Conservation (phyloP, 1,140 invertebrate genomes). For the Mizuhopecten yessoensis region DNA sequence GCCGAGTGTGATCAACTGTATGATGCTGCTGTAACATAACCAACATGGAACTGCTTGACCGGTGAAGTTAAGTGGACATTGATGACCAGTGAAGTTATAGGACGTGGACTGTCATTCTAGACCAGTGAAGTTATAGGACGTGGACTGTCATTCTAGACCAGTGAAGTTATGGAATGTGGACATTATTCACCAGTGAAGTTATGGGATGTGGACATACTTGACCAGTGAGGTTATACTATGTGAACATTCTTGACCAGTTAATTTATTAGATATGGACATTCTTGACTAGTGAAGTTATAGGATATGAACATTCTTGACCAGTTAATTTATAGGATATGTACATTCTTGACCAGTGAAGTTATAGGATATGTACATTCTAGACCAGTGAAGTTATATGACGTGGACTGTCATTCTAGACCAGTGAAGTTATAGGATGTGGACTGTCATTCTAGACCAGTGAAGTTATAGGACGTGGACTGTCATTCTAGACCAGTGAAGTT, state of each 20-base stretch:
- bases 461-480: background rate
- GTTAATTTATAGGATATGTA: background rate
- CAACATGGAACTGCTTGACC: background rate
- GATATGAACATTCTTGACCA: background rate
- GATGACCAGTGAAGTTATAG: too few relatives aligned
- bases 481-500: background rate
- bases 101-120: background rate
- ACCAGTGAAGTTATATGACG: background rate
- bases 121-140: background rate
- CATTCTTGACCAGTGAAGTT: background rate
- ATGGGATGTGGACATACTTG: background rate
- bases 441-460: background rate
- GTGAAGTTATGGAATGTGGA: background rate
- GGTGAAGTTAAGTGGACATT: too few relatives aligned
- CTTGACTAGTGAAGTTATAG: background rate
- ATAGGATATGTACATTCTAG: background rate
- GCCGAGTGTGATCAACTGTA: conserved; percentile 55
- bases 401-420: background rate
- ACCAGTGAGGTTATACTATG: background rate
- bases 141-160: background rate
- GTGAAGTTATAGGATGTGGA: background rate
- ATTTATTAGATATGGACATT: background rate
- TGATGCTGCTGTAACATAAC: background rate
- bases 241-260: background rate
- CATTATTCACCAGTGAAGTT: background rate